Conservation (phyloP, 2,113 vertebrate genomes). For the Rhea americana region DNA sequence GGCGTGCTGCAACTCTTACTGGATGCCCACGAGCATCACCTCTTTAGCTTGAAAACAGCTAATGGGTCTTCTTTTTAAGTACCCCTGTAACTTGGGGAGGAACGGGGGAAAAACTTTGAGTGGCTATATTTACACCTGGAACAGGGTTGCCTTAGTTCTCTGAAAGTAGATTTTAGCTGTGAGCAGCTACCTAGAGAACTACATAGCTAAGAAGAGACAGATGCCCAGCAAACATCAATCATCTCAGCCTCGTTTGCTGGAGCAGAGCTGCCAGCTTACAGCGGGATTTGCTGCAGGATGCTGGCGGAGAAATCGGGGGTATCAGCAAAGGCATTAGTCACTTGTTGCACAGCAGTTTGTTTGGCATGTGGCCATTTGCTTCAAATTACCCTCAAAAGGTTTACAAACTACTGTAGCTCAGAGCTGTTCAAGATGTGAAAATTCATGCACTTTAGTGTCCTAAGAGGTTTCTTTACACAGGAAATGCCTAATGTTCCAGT, state of each 20-base stretch:
- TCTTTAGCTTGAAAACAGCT: not conserved
- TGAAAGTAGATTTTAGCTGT: not conserved
- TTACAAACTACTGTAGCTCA: not conserved
- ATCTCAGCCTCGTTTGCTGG: not conserved
- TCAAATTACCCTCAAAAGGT: conserved; percentile 8
- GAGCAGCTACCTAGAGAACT: not conserved
- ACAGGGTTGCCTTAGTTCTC: not conserved
- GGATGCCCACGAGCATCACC: not conserved
- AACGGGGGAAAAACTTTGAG: not conserved
- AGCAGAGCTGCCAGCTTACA: not conserved
- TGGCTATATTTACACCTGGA: not conserved
- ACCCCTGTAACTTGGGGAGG: not conserved
- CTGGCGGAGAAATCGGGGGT: conserved; percentile 8
- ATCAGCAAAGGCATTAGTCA: not conserved
- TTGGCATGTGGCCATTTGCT: conserved; percentile 3
- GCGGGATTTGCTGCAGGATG: conserved; percentile 16
- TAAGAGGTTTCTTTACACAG: not conserved
- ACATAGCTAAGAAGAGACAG: not conserved
- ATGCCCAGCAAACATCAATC: not conserved
- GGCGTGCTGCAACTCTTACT: not conserved
- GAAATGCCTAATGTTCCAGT: not conserved
- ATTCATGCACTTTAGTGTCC: not conserved
- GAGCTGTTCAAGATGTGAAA: not conserved
- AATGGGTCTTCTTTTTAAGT: not conserved
- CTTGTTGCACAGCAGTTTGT: not conserved